Base-by-base conservation (phyloP, 2,888 invertebrate genomes). In the Cartodere bifasciata region DNA sequence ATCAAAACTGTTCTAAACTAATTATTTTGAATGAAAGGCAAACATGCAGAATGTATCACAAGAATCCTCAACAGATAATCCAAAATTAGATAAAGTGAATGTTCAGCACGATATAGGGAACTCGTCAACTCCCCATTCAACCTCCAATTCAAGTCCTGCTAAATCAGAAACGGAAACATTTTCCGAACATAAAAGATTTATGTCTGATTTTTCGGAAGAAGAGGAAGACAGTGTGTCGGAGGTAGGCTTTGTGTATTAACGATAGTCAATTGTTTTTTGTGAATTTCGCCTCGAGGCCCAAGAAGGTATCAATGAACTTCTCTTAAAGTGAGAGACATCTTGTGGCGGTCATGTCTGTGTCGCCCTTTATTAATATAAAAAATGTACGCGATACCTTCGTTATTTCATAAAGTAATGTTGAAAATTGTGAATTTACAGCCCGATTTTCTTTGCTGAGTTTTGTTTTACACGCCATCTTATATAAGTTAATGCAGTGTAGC, bases 191-290 rank as follows among this genome's bases (percentile, higher is more conserved):
- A 79, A 81, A 59, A 81, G 82, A 69, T 84, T 78, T 73, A 85
- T 86, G 72, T 82, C 85, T 65, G 88, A 88, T 71, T 78, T 88
- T 63, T 90, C 90, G 56, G 90, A 87, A 70, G 90, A 88, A 64
- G 91, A 91, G 64, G 90, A 90, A 67, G 91, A 90, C 64, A 90
- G 90, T 67, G 86, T 86, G 62, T 90, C 88, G 56, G 90, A 90
- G 86, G 90, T 91, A 78, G 75, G 66, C 17, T 16, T 14, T 23
- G 12, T 22, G 47, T 50, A 42, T 45, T 28, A 42, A 29, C 37
- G 40, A 41, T 43, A 38, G 42, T 50, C 45, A 37, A 44, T 47
- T 50, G 46, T 48, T 48, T 48, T 45, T 41, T 41, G 42, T 45
- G 44, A 41, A 43, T 40, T 48, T 44, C 43, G 53, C 55, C 53